These are phyloP conservation scores for Siniperca chuatsi DNA, from an alignment of 2,113 vertebrate species.

Conservation along the genomic window DNA sequence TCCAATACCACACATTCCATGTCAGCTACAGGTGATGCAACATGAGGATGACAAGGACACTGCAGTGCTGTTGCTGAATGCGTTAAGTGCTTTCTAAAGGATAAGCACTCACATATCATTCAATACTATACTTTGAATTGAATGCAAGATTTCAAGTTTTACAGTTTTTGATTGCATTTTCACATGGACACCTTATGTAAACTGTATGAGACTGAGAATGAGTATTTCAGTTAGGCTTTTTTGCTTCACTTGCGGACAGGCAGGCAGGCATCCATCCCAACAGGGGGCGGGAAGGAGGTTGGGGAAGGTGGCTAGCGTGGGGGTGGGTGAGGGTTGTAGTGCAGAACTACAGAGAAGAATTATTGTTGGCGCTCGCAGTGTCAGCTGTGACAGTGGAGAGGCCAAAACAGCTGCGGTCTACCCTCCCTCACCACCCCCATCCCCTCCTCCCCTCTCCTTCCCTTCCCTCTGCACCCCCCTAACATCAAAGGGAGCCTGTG, in stretches of 20 bases:
- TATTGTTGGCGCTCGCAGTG: conserved; percentile 64
- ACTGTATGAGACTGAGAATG: conserved; percentile 11
- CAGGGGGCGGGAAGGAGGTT: not conserved
- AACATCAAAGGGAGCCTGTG: conserved; percentile 79
- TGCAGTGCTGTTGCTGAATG: conserved; percentile 10
- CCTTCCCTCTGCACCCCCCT: conserved; percentile 30
- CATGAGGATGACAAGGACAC: conserved; percentile 28
- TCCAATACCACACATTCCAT: not conserved
- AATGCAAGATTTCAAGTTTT: not conserved
- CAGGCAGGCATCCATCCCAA: conserved; percentile 15
- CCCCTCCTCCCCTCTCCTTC: conserved; percentile 29
- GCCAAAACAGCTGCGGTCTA: conserved; percentile 77
- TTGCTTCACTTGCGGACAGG: conserved; percentile 17
- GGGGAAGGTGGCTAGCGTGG: not conserved
- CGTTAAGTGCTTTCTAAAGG: conserved; percentile 2
- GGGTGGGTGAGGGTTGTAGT: conserved; percentile 24
- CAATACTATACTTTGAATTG: not conserved
- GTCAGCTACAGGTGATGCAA: conserved; percentile 36
- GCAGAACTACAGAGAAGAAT: conserved; percentile 68
- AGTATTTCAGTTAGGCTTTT: too few relatives aligned
- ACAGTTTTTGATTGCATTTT: conserved; percentile 32
- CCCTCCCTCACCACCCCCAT: conserved; percentile 35
- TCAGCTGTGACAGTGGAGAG: conserved; percentile 72
- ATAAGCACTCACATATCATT: conserved; percentile 27
- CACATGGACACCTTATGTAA: conserved; percentile 14